Base-by-base conservation (phyloP, 2,113 vertebrate genomes). In the Arothron firmamentum region DNA sequence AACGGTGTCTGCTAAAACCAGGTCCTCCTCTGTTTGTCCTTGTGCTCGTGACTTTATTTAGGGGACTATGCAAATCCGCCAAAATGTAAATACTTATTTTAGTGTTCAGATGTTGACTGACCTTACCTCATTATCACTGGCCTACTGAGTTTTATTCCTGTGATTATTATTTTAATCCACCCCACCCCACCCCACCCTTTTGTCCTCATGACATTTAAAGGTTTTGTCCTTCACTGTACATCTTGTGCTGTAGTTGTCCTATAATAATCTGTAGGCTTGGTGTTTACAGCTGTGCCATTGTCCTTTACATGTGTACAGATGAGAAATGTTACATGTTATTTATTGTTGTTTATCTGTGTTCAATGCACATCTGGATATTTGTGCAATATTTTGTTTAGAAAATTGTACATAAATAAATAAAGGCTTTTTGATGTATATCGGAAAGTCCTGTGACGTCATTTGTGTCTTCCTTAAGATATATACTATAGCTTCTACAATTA, bases 371-470 rank as follows among this genome's bases (percentile, higher is more conserved):
- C 78, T 85, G 81, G 78, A 86, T 85, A 73, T 68, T 64, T 87
- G 88, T 89, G 85, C 84, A 86, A 85, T 85, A 88, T 89, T 86
- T 87, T 81, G 71, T 87, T 87, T 86, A 86, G 78, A 43, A 75
- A 87, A 85, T 79, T 88, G 86, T 87, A 88, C 59, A 89, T 89
- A 88, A 16, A 47, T 72, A 78, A 87, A 87, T 86, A 89, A 88
- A 88, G 72, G 75, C 72, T 84, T 87, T 88, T 86, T 83, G 84
- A 87, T 89, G 88, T 81, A 87, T 56, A 76, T 61, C 66, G 75
- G 69, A 82, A 69, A 59, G 21, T 80, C 55, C 65, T 14, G 21
- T 72, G 46, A 34, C 34, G 56, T 77, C 59, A 1, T 78, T 72
- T 28, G 3, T 77, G 6, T 31, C 1, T 2, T 34, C 49, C 23